A percentile compares a stretch with the other conserved stretches of the same genome.
These are phyloP conservation scores for Pantherophis vulpinus DNA, from an alignment of 2,797 vertebrate genomes.

Conservation along the genomic window DNA sequence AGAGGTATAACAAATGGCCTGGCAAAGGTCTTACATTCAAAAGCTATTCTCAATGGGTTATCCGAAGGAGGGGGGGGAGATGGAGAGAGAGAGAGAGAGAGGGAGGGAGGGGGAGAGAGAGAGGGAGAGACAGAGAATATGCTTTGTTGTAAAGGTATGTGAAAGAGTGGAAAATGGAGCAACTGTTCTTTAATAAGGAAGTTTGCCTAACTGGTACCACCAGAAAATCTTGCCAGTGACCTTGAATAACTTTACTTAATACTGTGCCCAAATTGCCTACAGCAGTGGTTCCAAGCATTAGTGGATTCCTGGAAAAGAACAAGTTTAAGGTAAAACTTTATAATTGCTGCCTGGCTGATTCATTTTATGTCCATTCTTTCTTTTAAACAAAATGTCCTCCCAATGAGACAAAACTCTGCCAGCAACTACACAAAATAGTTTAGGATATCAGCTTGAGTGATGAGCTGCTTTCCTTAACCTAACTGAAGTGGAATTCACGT, in stretches of 20 bases:
- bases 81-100: fast-evolving
- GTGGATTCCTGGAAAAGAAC: not conserved
- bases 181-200: not conserved
- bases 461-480: not conserved
- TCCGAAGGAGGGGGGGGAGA: not conserved
- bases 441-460: not conserved
- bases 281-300: not conserved
- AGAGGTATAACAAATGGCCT: not conserved
- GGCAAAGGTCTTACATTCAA: not conserved
- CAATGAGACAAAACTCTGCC: not conserved
- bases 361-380: not conserved
- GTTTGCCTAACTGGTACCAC: not conserved
- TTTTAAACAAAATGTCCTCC: not conserved
- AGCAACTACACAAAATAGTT: not conserved
- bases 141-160: not conserved
- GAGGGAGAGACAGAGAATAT: not conserved
- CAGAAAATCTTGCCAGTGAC: slow-evolving; percentile 13
- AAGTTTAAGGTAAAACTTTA: not conserved
- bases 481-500: not conserved
- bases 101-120: too few species aligned
- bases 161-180: not conserved
- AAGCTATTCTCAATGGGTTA: not conserved
- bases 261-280: not conserved
- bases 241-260: slow-evolving; percentile 11
- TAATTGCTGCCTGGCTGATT: not conserved